Evolutionary conservation across 2,888 invertebrate species (phyloP).

Genomic region (Poecilus cupreus): DNA sequence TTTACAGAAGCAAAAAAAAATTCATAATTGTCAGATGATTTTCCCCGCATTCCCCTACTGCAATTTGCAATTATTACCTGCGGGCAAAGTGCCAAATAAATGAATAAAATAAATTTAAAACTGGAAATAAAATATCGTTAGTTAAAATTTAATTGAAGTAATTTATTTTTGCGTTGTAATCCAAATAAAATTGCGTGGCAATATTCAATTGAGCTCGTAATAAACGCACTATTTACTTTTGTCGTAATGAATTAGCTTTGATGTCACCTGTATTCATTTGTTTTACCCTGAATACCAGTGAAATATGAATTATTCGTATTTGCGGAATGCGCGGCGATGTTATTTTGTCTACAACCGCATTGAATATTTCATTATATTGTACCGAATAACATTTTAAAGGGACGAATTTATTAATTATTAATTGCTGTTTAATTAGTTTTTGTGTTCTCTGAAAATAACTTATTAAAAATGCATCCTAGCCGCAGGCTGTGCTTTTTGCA

Average conservation of each 20-base stretch:
- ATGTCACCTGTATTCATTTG: constrained; percentile 6
- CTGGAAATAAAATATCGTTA: not conserved
- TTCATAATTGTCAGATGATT: too few relatives aligned
- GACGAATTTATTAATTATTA: constrained; percentile 50
- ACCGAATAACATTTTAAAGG: constrained; percentile 20
- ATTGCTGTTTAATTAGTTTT: constrained; percentile 48
- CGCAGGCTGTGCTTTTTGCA: constrained; percentile 20
- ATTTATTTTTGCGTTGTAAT: not conserved
- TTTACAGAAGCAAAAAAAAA: too few relatives aligned
- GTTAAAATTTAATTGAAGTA: constrained; percentile 16
- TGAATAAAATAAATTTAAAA: too few relatives aligned
- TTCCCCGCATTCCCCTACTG: too few relatives aligned
- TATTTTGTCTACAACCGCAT: not conserved
- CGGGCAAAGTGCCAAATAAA: too few relatives aligned
- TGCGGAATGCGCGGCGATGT: not conserved
- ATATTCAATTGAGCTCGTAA: constrained; percentile 7
- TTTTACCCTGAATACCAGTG: not conserved
- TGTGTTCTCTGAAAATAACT: constrained; percentile 47
- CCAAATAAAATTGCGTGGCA: not conserved
- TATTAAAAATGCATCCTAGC: constrained; percentile 42
- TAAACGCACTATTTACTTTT: constrained; percentile 8
- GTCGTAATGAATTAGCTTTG: constrained; percentile 22
- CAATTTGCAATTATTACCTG: too few relatives aligned
- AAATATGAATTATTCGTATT: constrained; percentile 4
- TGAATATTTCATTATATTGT: constrained; percentile 46